A percentile compares a stretch with the other conserved stretches of the same genome.
Evolutionary conservation across 1,140 invertebrate genomes (phyloP).

Genomic region (Drosophila kohkoa): DNA sequence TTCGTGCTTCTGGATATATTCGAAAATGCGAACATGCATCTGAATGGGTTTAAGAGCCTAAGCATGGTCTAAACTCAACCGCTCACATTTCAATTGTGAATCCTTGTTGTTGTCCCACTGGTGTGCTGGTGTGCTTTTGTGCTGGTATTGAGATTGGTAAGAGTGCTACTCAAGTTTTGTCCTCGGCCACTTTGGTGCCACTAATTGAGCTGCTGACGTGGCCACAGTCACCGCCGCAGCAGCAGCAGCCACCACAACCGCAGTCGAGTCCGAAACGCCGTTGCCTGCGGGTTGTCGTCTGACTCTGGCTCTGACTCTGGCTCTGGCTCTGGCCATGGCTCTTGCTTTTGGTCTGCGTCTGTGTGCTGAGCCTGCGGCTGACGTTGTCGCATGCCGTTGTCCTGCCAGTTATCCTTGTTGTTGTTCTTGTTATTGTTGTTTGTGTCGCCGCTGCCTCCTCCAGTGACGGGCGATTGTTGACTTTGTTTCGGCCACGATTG

Average conservation of each 20-base stretch:
- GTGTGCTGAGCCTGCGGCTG: constrained; percentile 37
- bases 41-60: constrained; percentile 24
- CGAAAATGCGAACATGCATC: constrained; percentile 1
- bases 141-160: neutral
- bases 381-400: constrained; percentile 22
- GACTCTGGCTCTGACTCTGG: neutral
- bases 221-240: constrained; percentile 27
- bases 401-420: neutral
- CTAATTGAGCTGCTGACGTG: constrained; percentile 71
- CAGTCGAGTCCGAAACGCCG: constrained; percentile 23
- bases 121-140: constrained; percentile 11
- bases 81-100: constrained; percentile 17
- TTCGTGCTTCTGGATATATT: constrained; percentile 2
- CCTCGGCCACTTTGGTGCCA: constrained; percentile 75
- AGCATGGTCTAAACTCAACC: constrained; percentile 28
- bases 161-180: constrained; percentile 65
- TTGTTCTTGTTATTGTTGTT: constrained; percentile 21
- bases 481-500: constrained; percentile 46
- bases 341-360: neutral
- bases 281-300: constrained; percentile 39
- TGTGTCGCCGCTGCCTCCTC: constrained; percentile 32
- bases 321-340: neutral
- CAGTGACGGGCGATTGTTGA: constrained; percentile 40
- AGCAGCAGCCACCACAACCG: constrained; percentile 15
- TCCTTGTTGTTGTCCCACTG: neutral